Percentiles rank a stretch among this genome's conserved stretches.
These are phyloP conservation scores for Dendrocincla tyrannina DNA, from an alignment of 2,797 vertebrate species.

Conservation along the genomic window DNA sequence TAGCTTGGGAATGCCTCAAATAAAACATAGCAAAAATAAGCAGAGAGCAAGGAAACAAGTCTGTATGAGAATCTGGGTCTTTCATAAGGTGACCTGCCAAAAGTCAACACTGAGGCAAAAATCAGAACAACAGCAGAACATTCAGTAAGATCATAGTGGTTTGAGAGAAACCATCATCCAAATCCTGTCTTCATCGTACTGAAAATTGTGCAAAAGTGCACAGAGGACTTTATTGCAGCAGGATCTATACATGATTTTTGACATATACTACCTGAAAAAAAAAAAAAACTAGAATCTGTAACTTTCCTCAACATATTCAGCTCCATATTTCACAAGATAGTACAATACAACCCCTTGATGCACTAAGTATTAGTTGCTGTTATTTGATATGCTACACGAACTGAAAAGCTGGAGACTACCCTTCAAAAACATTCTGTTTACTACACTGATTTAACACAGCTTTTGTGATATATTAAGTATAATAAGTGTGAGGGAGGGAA, in stretches of 20 bases:
- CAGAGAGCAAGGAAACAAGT: not conserved
- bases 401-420: not conserved
- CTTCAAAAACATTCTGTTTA: not conserved
- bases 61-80: not conserved
- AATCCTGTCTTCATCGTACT: not conserved
- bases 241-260: not conserved
- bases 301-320: not conserved
- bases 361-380: not conserved
- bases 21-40: not conserved
- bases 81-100: not conserved
- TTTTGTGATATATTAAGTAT: not conserved
- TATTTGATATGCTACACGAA: not conserved
- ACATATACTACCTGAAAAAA: not conserved
- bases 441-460: not conserved
- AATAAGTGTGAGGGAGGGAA: too few species aligned
- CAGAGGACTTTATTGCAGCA: not conserved
- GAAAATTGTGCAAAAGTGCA: not conserved
- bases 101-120: not conserved
- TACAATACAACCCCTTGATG: accelerated
- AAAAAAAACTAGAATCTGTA: not conserved
- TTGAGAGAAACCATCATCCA: not conserved
- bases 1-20: not conserved
- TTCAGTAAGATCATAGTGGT: not conserved
- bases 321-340: not conserved
- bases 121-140: not conserved